phyloP scores from a whole-genome alignment of 2,888 invertebrate species.

The Baronia brevicornis region DNA sequence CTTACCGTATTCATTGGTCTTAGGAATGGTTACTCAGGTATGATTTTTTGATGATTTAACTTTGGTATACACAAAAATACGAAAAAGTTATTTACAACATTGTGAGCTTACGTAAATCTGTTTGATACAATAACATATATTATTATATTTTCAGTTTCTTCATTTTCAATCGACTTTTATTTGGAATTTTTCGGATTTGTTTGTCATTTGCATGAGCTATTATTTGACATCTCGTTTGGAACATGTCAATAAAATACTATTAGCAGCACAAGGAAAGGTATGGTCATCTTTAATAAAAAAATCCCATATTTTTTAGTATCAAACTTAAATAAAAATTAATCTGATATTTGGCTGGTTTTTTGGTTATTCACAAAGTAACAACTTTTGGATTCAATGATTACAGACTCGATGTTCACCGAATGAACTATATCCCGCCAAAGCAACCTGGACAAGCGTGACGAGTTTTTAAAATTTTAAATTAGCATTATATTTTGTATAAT shows the following conservation, averaged over 20 bases:
- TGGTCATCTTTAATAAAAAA: no score
- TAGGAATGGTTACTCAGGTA: constrained; percentile 55
- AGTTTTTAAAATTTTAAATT: no score
- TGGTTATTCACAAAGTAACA: no score
- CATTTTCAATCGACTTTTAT: constrained; percentile 81
- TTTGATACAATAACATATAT: background rate
- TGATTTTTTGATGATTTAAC: constrained; percentile 12
- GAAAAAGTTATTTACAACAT: no score
- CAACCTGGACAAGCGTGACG: no score
- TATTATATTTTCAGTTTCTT: constrained; percentile 49
- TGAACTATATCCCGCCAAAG: no score
- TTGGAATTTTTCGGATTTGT: constrained; percentile 84
- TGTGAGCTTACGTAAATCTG: no score
- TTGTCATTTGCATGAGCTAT: constrained; percentile 82
- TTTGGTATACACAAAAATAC: constrained; percentile 4
- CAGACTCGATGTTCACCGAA: no score
- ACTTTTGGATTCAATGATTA: no score
- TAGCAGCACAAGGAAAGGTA: constrained; percentile 59
- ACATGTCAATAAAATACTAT: constrained; percentile 72
- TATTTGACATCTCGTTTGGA: constrained; percentile 79
- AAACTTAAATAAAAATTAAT: no score
- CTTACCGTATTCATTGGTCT: constrained; percentile 40
- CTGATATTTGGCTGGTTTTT: background rate
- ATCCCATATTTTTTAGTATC: no score
- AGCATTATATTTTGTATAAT: no score